These are phyloP conservation scores for Hippocampus mohnikei DNA, from an alignment of 2,113 vertebrate genomes.

Conservation along the genomic window DNA sequence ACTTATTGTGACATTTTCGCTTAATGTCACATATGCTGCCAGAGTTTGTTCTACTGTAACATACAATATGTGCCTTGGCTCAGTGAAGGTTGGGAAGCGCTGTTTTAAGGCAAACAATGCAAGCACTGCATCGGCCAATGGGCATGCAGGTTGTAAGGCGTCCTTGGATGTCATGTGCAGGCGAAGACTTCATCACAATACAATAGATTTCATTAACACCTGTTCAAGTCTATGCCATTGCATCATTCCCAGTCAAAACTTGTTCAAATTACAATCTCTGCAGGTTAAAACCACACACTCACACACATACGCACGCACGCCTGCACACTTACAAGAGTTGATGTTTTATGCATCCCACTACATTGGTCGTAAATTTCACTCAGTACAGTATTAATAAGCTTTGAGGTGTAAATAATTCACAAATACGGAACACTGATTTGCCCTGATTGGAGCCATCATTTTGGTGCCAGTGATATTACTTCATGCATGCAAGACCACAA, in stretches of 20 bases:
- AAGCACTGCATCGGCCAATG: conserved; percentile 1
- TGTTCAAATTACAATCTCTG: conserved; percentile 22
- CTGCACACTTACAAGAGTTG: conserved; percentile 29
- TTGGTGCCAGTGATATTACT: neutral
- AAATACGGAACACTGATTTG: conserved; percentile 13
- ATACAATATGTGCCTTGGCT: neutral
- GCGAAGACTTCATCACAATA: conserved; percentile 26
- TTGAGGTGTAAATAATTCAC: conserved; percentile 59
- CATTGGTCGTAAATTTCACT: conserved; percentile 54
- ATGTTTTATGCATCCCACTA: conserved; percentile 60
- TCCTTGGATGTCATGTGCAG: conserved; percentile 31
- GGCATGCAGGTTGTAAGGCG: conserved; percentile 7
- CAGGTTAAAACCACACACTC: conserved; percentile 14
- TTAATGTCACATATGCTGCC: too few species aligned
- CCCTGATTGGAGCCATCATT: neutral
- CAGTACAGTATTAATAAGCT: conserved; percentile 61
- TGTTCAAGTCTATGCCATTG: conserved; percentile 35
- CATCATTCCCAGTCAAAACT: conserved; percentile 9
- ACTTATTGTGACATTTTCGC: neutral
- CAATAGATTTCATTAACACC: conserved; percentile 46
- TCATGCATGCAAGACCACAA: neutral
- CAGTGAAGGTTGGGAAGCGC: neutral
- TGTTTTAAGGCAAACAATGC: neutral
- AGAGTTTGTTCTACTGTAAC: neutral
- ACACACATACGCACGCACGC: neutral